These are phyloP conservation scores for Clarias platycephalus DNA, from an alignment of 2,797 vertebrate genomes.

Conservation along the genomic window DNA sequence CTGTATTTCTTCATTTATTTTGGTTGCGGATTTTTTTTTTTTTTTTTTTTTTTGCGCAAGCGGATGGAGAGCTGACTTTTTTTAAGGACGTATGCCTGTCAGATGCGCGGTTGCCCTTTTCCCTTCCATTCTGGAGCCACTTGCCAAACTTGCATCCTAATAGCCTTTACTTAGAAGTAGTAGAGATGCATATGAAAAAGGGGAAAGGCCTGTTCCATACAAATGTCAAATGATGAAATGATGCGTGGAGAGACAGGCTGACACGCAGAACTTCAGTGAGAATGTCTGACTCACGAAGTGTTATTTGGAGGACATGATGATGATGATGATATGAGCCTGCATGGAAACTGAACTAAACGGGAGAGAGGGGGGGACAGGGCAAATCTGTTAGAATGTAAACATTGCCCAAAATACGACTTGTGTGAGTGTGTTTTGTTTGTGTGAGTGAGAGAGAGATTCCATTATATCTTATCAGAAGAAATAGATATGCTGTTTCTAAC, in stretches of 20 bases:
- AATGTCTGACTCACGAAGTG: conserved; percentile 44
- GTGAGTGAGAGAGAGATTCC: neutral
- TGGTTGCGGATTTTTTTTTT: neutral
- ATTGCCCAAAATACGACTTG: neutral
- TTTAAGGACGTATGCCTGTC: conserved; percentile 3
- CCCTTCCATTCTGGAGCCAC: neutral
- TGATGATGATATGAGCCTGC: conserved; percentile 17
- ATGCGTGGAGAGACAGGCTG: conserved; percentile 3
- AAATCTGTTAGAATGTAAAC: neutral
- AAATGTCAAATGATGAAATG: neutral
- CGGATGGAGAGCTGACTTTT: conserved; percentile 5
- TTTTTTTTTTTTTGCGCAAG: neutral
- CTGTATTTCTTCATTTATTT: neutral
- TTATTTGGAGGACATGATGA: conserved; percentile 8
- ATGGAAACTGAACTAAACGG: neutral
- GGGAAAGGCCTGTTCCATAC: neutral
- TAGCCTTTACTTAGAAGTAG: neutral
- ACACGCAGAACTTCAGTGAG: conserved; percentile 36
- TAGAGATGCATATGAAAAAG: neutral
- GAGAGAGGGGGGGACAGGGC: too few species aligned
- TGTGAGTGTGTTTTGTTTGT: conserved; percentile 3
- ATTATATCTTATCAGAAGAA: neutral
- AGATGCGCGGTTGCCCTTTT: neutral
- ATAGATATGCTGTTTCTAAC: neutral
- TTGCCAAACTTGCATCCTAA: conserved; percentile 25